Conservation (phyloP, 2,113 vertebrate genomes). For the Azemiops feae region DNA sequence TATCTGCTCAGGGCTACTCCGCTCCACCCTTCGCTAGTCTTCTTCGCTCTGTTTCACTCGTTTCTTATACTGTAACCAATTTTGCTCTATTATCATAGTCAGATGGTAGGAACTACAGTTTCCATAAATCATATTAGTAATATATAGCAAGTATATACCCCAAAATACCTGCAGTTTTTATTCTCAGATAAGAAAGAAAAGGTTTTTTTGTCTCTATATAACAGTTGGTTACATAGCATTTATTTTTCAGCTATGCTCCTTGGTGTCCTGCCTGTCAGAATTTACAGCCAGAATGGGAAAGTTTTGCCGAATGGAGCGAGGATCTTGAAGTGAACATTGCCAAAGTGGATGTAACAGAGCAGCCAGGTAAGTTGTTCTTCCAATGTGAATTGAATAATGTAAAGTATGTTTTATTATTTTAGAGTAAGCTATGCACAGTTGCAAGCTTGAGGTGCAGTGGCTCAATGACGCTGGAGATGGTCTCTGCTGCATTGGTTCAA, state of each 20-base stretch:
- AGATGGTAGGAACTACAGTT: not conserved
- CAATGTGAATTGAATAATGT: not conserved
- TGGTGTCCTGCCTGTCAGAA: constrained; percentile 97
- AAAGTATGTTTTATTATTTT: not conserved
- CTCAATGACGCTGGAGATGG: not conserved
- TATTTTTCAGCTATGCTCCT: constrained; percentile 83
- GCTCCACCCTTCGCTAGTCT: not conserved
- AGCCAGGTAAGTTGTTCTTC: constrained; percentile 78
- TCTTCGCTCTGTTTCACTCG: not conserved
- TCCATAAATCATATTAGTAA: not conserved
- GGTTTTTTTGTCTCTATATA: not conserved
- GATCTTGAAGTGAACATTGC: constrained; percentile 91
- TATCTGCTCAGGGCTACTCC: not conserved
- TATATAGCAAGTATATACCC: not conserved
- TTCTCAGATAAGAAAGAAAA: not conserved
- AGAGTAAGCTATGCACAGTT: not conserved
- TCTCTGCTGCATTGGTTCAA: not conserved
- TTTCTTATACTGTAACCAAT: not conserved
- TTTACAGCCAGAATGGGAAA: constrained; percentile 90
- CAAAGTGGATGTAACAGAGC: constrained; percentile 95
- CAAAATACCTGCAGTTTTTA: not conserved
- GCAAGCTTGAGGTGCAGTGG: not conserved
- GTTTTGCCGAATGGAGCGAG: constrained; percentile 93
- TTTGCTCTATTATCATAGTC: not conserved
- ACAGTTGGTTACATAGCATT: not conserved